Evolutionary conservation across 2,797 vertebrate species (phyloP), one percentile per base, ranked within the genome.

Genomic region (Gila robusta): DNA sequence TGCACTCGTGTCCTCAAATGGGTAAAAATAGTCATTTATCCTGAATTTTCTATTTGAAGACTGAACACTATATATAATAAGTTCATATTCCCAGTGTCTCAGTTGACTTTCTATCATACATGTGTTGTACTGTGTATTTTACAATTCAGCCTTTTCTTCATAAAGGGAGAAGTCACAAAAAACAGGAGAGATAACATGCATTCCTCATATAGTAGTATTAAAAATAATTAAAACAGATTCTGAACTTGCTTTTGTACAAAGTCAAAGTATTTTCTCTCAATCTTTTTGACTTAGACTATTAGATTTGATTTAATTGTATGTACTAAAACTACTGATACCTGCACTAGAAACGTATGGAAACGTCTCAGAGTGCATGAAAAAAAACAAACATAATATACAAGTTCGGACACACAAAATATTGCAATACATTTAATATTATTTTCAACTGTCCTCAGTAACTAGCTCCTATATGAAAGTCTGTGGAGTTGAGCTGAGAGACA

Each of bases 11-110:
- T 84, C 71, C 59, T 76, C 32, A 49, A 49, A 74, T 66, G 32
- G 16, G n/a, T 56, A 41, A 56, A 79, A 23, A 80, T 35, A 71
- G 81, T 28, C 26, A 85, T 28, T 79, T 54, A 66, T 82, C 72
- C 7, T 69, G 28, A 11, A 74, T 19, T 67, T 52, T 59, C 37
- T 49, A 59, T 83, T 37, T 16, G 39, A 83, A 70, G 62, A n/a
- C 69, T 81, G 78, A 78, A 84, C 85, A 84, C 23, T 82, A 77
- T 66, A 26, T 79, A 87, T 54, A 86, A 54, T 9, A 49, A 74
- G 7, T 59, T n/a, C 6, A 69, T 39, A 69, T 74, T 69, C 44
- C 59, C 26, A 14, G 28, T 72, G 8, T 82, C 12, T 47, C 37
- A 5, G 21, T 47, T 16, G 16, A 39, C 47, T 77, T 67, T 74